Evolutionary conservation across 2,797 vertebrate species (phyloP), one percentile per base, ranked within the genome.

Genomic region (Anguilla anguilla): DNA sequence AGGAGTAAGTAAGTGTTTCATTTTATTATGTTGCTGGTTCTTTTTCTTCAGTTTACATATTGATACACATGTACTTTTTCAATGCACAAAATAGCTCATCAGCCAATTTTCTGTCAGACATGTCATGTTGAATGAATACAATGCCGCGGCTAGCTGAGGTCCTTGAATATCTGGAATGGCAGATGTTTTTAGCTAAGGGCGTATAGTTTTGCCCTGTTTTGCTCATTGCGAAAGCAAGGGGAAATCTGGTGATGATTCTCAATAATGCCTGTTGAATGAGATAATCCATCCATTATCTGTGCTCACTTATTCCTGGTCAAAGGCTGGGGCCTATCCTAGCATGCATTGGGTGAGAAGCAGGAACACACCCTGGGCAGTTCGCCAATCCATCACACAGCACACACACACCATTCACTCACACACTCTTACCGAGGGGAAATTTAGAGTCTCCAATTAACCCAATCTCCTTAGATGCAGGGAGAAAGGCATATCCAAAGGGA

Each of bases 401-500:
- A 46, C 43, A 46, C 43, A 46, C 43, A 6, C 43, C 43, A 46
- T 46, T 46, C 43, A 46, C 43, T 46, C 43, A 46, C 43, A 46
- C 43, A 46, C 43, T 46, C 43, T 43, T 46, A 46, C 43, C 43
- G 5, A 46, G 43, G 43, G 43, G 43, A 4, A 46, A 46, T 46
- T 46, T 46, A 46, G 43, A 46, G 43, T 46, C 43, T 46, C 43
- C 43, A 46, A 46, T 46, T 46, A 4, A 46, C 43, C 43, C 43
- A 46, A 46, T 46, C 5, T 43, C 43, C 43, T 43, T 43, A 46
- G 43, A 46, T 46, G 43, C 43, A 46, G 43, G 43, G 43, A 46
- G 43, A 46, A 46, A 46, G 43, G 43, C 72, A 81, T 25, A 81
- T 31, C 35, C 43, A 19, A 79, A 79, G 79, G 85, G 82, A 90